Evolutionary conservation across 2,113 vertebrate genomes (phyloP).

Genomic region (Anhinga anhinga): DNA sequence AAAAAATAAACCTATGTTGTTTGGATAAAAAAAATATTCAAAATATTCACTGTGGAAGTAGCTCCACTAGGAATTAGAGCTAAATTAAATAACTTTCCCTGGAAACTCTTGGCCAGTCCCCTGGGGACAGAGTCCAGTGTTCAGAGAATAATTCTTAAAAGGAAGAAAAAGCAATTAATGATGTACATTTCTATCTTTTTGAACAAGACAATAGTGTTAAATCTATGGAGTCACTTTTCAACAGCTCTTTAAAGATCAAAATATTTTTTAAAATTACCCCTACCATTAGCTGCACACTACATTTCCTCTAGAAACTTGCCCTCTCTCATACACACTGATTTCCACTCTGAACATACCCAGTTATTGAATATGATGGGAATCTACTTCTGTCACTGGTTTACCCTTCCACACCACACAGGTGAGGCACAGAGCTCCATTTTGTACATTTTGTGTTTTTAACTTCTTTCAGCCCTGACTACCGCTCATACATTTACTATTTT

Average conservation of each 20-base stretch:
- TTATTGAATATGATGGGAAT: background rate
- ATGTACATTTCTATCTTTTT: background rate
- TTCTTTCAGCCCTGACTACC: background rate
- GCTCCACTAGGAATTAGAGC: background rate
- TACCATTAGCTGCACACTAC: background rate
- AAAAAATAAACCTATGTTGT: background rate
- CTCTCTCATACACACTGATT: background rate
- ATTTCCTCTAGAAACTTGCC: background rate
- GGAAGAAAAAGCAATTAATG: background rate
- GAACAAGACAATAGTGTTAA: background rate
- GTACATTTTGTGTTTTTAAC: background rate
- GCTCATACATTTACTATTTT: background rate
- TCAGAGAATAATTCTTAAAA: background rate
- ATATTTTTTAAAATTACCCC: background rate
- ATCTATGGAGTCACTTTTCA: background rate
- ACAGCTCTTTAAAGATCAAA: background rate
- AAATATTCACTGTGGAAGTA: background rate
- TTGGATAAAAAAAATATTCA: background rate
- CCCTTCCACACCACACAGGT: background rate
- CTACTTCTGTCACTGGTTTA: background rate
- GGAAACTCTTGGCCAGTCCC: background rate
- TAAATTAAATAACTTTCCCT: background rate
- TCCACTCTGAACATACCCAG: background rate
- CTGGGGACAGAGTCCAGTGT: background rate
- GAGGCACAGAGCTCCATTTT: background rate